Conservation (phyloP, 2,888 invertebrate genomes). For the Ophion obscuratus region DNA sequence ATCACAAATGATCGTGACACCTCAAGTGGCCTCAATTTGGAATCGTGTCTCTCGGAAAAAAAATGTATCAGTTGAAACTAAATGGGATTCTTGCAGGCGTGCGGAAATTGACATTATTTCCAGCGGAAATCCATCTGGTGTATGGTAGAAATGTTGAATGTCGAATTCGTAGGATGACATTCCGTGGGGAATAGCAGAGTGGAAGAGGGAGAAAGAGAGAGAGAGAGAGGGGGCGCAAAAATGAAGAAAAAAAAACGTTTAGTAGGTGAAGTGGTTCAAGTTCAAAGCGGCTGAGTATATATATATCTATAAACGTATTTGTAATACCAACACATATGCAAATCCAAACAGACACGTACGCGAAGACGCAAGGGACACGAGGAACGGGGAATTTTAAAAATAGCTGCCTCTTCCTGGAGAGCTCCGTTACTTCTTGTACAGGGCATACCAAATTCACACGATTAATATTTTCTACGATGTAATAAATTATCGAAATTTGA, state of each 20-base stretch:
- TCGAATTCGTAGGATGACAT: constrained; percentile 38
- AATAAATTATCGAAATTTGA: neutral
- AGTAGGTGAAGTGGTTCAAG: constrained; percentile 50
- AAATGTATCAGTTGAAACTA: constrained; percentile 3
- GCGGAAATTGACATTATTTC: constrained; percentile 46
- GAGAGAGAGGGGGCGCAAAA: neutral
- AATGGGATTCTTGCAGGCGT: constrained; percentile 7
- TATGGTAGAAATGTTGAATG: constrained; percentile 24
- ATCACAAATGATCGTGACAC: neutral
- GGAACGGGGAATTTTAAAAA: constrained; percentile 34
- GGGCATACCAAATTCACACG: constrained; percentile 4
- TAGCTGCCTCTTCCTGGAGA: constrained; percentile 17
- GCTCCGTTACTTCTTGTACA: constrained; percentile 17
- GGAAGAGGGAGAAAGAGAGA: neutral
- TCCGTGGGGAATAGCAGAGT: constrained; percentile 41
- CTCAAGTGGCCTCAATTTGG: neutral
- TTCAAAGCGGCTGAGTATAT: constrained; percentile 41
- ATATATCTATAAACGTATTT: constrained; percentile 7
- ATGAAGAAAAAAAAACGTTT: constrained; percentile 36
- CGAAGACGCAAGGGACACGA: constrained; percentile 25
- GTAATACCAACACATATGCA: neutral
- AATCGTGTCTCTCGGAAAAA: neutral
- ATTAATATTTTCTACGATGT: neutral
- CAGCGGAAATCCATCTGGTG: constrained; percentile 17
- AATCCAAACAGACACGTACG: neutral